Base-by-base conservation (phyloP, 53 echinoderm and acorn worm genomes). In the Echinometra lucunter region DNA sequence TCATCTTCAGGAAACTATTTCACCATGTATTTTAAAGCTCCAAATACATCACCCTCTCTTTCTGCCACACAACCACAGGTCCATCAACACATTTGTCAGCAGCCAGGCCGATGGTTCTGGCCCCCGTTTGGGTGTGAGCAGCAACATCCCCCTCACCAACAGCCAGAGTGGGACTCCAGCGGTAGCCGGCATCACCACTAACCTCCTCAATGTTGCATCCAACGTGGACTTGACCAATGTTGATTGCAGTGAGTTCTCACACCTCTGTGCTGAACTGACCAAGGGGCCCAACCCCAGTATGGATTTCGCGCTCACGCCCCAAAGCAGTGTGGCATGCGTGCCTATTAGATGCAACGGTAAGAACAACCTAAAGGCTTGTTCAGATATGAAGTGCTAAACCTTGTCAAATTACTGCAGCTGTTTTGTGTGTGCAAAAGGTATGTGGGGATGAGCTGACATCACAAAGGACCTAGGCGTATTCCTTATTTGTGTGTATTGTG, bases 81-180 rank as follows among this genome's bases (percentile, higher is more conserved):
- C 95, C 23, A 32, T 94, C 45, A 94, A 94, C 66, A 94, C 94
- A 1, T 96, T 95, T 95, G 95, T 98, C 27, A 96, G 95, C 66
- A 95, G 89, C 57, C 95, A 94, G 80, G 89, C 96, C 3, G 97
- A 97, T 66, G 97, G 95, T 8, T 94, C 95, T 2, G 97, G 98
- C 3, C 3, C 88, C 40, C 82, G 92, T 34, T 66, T 91, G 23
- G 87, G 45, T 6, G 13, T 92, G 32, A 63, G 6, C 6, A 83
- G 3, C 85, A 82, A 82, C 82, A 25, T 83, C 42, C 85, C 92
- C 11, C 96, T 97, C 88, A 96, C 94, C 82, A 40, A 58, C 30
- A 40, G 0, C 75, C 98, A 96, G 75, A 82, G 55, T 4, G 21
- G 82, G 38, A 94, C 95, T 15, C 66, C 94, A 38, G 70, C 97